Conservation (phyloP, 2,797 vertebrate genomes). For the Apodemus agrarius region DNA sequence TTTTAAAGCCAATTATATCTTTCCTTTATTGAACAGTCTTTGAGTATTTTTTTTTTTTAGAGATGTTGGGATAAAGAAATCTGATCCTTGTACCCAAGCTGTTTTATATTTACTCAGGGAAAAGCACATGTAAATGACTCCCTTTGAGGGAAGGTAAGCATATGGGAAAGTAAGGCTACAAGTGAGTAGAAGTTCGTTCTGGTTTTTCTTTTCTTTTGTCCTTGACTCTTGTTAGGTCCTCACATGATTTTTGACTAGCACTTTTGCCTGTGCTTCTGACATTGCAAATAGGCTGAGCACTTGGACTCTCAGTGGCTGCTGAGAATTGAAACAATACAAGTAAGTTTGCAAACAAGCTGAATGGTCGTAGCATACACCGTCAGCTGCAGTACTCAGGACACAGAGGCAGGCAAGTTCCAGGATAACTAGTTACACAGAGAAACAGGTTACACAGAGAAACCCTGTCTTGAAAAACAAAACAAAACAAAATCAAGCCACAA, state of each 20-base stretch:
- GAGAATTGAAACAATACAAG: neutral
- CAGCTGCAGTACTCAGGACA: too few species aligned
- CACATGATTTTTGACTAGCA: neutral
- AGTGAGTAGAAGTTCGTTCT: neutral
- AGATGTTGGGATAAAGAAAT: slow-evolving; percentile 34
- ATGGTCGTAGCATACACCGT: too few species aligned
- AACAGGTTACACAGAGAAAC: neutral
- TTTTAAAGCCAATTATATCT: slow-evolving; percentile 47
- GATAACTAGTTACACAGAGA: neutral
- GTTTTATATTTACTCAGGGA: slow-evolving; percentile 30
- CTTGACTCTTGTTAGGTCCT: neutral
- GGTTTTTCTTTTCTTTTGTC: neutral
- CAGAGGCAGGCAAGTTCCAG: too few species aligned
- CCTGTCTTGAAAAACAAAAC: neutral
- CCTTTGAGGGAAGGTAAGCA: neutral
- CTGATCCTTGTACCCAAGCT: neutral
- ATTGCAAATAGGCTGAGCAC: neutral
- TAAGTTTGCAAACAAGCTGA: neutral
- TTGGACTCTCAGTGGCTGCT: neutral
- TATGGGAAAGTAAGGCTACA: neutral
- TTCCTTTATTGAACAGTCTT: slow-evolving; percentile 47
- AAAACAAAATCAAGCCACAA: neutral
- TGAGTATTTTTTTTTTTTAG: slow-evolving; percentile 29
- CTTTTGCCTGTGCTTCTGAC: neutral
- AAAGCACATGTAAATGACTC: neutral